A percentile compares a stretch with the other conserved stretches of the same genome.
These are phyloP conservation scores for Hippocampus mohnikei DNA, from an alignment of 2,113 vertebrate species.

Conservation along the genomic window DNA sequence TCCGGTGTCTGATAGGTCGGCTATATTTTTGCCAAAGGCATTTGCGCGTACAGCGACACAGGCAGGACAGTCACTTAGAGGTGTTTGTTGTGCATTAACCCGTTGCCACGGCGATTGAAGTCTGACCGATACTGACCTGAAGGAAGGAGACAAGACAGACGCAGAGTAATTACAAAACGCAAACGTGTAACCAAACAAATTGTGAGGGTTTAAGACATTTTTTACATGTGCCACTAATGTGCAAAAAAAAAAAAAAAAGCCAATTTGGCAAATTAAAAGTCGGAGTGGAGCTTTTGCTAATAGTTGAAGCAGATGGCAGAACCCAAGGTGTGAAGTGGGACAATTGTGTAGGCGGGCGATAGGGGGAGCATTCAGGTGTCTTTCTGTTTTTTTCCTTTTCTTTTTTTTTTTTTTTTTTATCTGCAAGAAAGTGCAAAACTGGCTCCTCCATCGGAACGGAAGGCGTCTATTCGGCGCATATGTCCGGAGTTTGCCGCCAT, in stretches of 20 bases:
- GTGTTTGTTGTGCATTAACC: slow-evolving; percentile 88
- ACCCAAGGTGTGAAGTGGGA: slow-evolving; percentile 69
- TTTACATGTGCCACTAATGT: slow-evolving; percentile 53
- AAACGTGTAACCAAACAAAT: slow-evolving; percentile 38
- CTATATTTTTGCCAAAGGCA: background rate
- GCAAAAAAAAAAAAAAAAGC: slow-evolving; percentile 7
- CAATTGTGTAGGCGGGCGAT: slow-evolving; percentile 59
- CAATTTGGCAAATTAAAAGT: slow-evolving; percentile 63
- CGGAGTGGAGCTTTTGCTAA: slow-evolving; percentile 61
- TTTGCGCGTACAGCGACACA: background rate
- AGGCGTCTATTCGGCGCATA: slow-evolving; percentile 82
- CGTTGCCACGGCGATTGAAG: slow-evolving; percentile 78
- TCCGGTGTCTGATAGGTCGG: too few species aligned
- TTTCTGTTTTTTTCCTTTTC: slow-evolving; percentile 45
- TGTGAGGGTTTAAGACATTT: slow-evolving; percentile 42
- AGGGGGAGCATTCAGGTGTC: slow-evolving; percentile 57
- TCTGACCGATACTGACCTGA: slow-evolving; percentile 80
- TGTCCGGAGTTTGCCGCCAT: slow-evolving; percentile 91
- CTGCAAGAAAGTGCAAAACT: slow-evolving; percentile 65
- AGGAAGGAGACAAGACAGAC: slow-evolving; percentile 38
- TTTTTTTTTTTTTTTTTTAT: slow-evolving; percentile 46
- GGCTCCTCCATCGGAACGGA: slow-evolving; percentile 51
- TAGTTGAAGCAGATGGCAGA: slow-evolving; percentile 72
- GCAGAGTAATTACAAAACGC: background rate
- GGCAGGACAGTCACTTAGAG: slow-evolving; percentile 67